Base-by-base conservation (phyloP, 1,140 invertebrate species). In the Bombus cullumanus region DNA sequence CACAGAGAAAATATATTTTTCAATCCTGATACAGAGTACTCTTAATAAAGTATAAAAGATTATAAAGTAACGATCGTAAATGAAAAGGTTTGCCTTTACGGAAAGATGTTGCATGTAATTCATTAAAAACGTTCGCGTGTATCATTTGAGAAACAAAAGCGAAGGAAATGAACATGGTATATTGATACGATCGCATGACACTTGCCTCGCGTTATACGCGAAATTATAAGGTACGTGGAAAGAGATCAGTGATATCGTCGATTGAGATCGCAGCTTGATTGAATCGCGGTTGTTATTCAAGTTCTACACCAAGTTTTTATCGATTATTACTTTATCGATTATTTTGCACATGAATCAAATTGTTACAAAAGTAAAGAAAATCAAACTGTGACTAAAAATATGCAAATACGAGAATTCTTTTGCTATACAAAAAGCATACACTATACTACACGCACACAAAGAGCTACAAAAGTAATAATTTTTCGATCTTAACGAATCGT, bases 81-180 rank as follows among this genome's bases (percentile, higher is more conserved):
- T 34, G 28, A 71, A 8, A 43, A 69, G 66, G 6, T n/a, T 72
- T 39, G 39, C 41, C 22, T 59, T 25, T 28, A 28, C 28, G 57
- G 22, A 64, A 82, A 74, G 41, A 62, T n/a, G 34, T 37, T 53
- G 53, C 15, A 13, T n/a, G 28, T n/a, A 47, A 82, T 74, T 74
- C 39, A 64, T 74, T 74, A 64, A 74, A 73, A 82, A 82, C n/a
- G 39, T 47, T 81, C 31, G 69, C 53, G 53, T 47, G 71, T 74
- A 43, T 74, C 39, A 37, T 64, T 82, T 3, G n/a, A 37, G 22
- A 64, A 82, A 62, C 37, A 53, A 74, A 74, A 34, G 71, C n/a
- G 71, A 64, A 41, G 80, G 57, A 82, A 82, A 82, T 74, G 71
- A 82, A 81, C 57, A 31, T 15, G 80, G 57, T 73, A 47, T 74